Evolutionary conservation across 2,113 vertebrate genomes (phyloP), one percentile per base, ranked within the genome.

Genomic region (Psilopogon haemacephalus): DNA sequence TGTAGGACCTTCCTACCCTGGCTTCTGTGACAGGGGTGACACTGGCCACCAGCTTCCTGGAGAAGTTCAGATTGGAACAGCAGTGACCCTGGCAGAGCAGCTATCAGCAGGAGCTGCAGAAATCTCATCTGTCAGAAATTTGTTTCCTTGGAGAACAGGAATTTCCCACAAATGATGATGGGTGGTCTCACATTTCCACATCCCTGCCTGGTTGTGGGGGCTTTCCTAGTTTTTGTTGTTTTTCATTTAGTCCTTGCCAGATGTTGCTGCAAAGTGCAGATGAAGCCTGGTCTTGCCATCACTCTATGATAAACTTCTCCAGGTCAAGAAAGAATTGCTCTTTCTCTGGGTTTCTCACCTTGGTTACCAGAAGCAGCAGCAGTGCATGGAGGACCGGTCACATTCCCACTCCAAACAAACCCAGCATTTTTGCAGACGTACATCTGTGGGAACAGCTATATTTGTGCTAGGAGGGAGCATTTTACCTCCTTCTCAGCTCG

Each of bases 371-470:
- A 70, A 55, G 52, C 50, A 76, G 24, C 0, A 5, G 44, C 54
- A 2, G 3, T 12, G 38, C 26, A 32, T 63, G 44, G 50, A 79
- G 30, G 52, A 59, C 56, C 23, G 28, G 54, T 48, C 3, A 4
- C 19, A 2, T 20, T 67, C 30, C 9, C 0, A 1, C 14, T 24
- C 63, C 32, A 54, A 84, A 75, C 3, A 19, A 86, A 92, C 67
- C 59, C 42, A 16, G 28, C 11, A 4, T 37, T 38, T 93, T 73
- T 71, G 20, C 27, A 74, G 71, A 46, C 8, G 0, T 11, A 2
- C 18, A 32, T 71, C 28, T 90, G 69, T 76, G 89, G 71, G 58
- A 90, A 77, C 58, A 84, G 67, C 82, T 91, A 67, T 79, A 68
- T 90, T 87, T 82, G 23, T 79, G 56, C 52, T 27, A 12, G 69